Evolutionary conservation across 2,888 invertebrate genomes (phyloP).

Genomic region (Acheta domesticus): DNA sequence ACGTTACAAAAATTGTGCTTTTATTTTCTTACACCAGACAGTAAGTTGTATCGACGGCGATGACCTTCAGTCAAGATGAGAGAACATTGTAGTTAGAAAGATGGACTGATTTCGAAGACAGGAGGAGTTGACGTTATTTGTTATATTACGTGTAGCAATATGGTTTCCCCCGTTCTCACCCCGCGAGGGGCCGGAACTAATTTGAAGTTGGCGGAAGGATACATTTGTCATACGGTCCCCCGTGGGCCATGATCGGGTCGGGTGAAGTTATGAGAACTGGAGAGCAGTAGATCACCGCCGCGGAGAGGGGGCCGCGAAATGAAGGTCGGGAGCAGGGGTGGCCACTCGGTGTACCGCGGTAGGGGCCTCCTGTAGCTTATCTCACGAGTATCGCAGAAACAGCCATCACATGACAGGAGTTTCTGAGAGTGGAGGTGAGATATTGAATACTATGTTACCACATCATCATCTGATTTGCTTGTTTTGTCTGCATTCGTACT

Average conservation of each 20-base stretch:
- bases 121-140: constrained; percentile 31
- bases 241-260: constrained; percentile 52
- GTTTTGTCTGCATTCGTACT: no score
- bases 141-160: constrained; percentile 33
- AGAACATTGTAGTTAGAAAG: neutral
- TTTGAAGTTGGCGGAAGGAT: constrained; percentile 53
- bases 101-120: neutral
- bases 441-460: neutral
- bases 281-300: constrained; percentile 51
- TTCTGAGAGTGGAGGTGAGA: neutral
- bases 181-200: constrained; percentile 48
- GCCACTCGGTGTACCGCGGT: neutral
- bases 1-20: no score
- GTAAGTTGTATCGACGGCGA: no score
- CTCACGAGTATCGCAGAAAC: neutral
- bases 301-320: constrained; percentile 28
- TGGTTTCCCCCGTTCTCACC: constrained; percentile 30
- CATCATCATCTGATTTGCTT: neutral
- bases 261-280: constrained; percentile 52
- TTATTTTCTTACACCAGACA: no score
- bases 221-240: constrained; percentile 53
- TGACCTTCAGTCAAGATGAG: neutral
- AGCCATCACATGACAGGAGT: neutral
- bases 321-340: constrained; percentile 28
- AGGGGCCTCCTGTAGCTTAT: neutral